Conservation (phyloP, 53 echinoderm and acorn worm species). For the Temnopleurus reevesii region DNA sequence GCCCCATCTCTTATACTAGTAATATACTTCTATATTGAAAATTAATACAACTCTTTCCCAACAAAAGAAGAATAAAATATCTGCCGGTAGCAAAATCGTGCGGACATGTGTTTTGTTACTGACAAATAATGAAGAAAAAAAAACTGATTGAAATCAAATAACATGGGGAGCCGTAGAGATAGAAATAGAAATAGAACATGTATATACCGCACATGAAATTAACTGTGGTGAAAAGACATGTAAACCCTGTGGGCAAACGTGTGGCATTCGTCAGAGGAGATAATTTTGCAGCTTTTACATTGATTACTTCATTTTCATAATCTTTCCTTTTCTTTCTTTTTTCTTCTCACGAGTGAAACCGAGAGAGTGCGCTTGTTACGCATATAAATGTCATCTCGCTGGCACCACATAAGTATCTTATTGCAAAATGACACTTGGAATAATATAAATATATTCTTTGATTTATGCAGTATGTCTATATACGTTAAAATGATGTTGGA, state of each 20-base stretch:
- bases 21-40: too few species aligned
- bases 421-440: too few species aligned
- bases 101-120: background rate
- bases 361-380: background rate
- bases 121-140: background rate
- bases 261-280: background rate
- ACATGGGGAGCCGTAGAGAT: background rate
- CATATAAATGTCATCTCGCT: background rate
- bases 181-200: background rate
- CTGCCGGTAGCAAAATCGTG: conserved; percentile 12
- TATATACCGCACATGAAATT: background rate
- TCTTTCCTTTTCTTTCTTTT: background rate
- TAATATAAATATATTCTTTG: too few species aligned
- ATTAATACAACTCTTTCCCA: too few species aligned
- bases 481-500: too few species aligned
- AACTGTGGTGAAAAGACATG: background rate
- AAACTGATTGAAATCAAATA: background rate
- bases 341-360: background rate
- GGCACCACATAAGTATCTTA: too few species aligned
- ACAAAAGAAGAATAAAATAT: background rate
- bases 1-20: too few species aligned
- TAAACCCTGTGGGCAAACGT: background rate
- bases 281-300: background rate
- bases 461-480: too few species aligned
- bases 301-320: background rate